A percentile compares a stretch with the other conserved stretches of the same genome.
Evolutionary conservation across 2,888 invertebrate species (phyloP).

Genomic region (Drosophila colorata): DNA sequence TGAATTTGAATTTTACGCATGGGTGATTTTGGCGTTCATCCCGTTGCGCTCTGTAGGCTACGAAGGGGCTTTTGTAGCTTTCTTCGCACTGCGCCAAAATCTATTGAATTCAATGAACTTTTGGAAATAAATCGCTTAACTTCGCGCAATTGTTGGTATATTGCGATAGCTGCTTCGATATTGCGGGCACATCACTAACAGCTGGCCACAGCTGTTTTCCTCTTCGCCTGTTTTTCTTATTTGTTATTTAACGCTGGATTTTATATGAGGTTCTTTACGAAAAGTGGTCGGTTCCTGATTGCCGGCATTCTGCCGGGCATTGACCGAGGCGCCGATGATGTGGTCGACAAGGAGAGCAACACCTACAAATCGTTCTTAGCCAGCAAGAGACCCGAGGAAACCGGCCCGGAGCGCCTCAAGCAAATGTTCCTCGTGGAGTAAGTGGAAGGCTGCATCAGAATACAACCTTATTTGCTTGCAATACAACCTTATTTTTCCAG

Average conservation of each 20-base stretch:
- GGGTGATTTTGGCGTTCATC: constrained; percentile 4
- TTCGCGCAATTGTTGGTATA: not conserved
- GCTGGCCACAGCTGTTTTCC: constrained; percentile 55
- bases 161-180: not conserved
- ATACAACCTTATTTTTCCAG: constrained; percentile 82
- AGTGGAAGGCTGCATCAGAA: constrained; percentile 12
- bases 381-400: constrained; percentile 73
- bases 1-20: constrained; percentile 2
- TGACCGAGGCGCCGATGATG: constrained; percentile 55
- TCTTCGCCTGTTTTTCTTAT: constrained; percentile 25
- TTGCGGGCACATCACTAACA: constrained; percentile 13
- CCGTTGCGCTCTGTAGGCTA: not conserved
- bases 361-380: constrained; percentile 81
- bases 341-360: constrained; percentile 72
- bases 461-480: not conserved
- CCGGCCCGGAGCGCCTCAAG: constrained; percentile 82
- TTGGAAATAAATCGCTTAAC: not conserved
- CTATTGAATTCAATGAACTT: no score
- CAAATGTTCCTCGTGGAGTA: constrained; percentile 84
- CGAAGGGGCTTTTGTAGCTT: no score
- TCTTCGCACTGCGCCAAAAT: no score
- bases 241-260: constrained; percentile 58
- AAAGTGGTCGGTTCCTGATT: constrained; percentile 66
- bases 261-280: constrained; percentile 69
- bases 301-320: constrained; percentile 74